These are phyloP conservation scores for Dendrolimus kikuchii DNA, from an alignment of 1,140 invertebrate species.

Conservation along the genomic window DNA sequence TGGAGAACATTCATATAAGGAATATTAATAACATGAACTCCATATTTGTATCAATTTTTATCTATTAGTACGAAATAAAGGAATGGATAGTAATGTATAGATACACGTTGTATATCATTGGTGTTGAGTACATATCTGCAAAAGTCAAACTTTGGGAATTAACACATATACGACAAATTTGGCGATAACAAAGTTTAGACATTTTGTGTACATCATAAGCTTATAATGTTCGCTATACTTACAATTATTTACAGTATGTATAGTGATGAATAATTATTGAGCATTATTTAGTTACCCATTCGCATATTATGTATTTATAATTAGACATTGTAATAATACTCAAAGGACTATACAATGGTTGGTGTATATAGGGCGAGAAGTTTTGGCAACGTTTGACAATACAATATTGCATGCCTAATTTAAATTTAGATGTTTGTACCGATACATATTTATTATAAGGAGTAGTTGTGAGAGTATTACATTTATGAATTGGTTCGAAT, in stretches of 20 bases:
- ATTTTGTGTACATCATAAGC: constrained; percentile 40
- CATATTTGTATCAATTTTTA: no score
- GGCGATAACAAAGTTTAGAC: constrained; percentile 49
- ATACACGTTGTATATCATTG: background rate
- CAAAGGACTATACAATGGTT: constrained; percentile 24
- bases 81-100: no score
- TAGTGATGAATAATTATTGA: constrained; percentile 11
- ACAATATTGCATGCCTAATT: constrained; percentile 59
- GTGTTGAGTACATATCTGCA: constrained; percentile 28
- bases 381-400: constrained; percentile 65
- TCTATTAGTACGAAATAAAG: no score
- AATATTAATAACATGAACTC: no score
- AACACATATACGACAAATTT: constrained; percentile 16
- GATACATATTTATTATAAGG: background rate
- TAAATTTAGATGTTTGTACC: constrained; percentile 26
- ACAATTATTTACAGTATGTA: constrained; percentile 3
- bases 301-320: constrained; percentile 16
- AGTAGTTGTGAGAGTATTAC: background rate
- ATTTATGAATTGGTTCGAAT: background rate
- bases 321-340: constrained; percentile 13
- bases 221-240: constrained; percentile 1
- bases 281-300: constrained; percentile 27
- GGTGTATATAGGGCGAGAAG: constrained; percentile 57
- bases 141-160: constrained; percentile 61
- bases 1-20: no score